Base-by-base conservation (phyloP, 2,888 invertebrate genomes). In the Isoperla grammatica region DNA sequence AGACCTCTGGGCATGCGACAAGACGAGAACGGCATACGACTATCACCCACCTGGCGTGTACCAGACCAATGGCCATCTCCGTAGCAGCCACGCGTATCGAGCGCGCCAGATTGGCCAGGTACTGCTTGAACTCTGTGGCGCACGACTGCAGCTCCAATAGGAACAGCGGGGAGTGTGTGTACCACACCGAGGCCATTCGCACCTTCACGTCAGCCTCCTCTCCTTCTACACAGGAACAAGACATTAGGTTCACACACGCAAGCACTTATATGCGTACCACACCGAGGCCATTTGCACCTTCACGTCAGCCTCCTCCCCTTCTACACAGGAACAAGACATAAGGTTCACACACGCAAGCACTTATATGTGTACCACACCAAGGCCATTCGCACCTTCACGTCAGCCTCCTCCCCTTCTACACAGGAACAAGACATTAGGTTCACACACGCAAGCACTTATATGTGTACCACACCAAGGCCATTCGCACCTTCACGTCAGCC, bases 181-280 rank as follows among this genome's bases (percentile, higher is more conserved):
- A 96, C 83, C 92, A 92, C 60, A 96, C 88, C 39, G 93, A 90
- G 1, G 93, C 94, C 84, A 95, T 89, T 69, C 86, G 79, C 65
- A 87, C 70, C 69, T 75, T 71, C 15, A 78, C 69, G 58, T 74
- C 71, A 5, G 74, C 74, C 9, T 67, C 65, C 60, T 73, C 73
- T 4, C 15, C 15, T n/a, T 53, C 53, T 53, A 20, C 29, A 8
- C 29, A 29, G 8, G n/a, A 49, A 20, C 5, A 20, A 45, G 2
- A 45, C 45, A 45, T 15, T 17, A 11, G 17, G 4, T 15, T 29
- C 8, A 29, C 5, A 29, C 29, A 29, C 29, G 29, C n/a, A n/a
- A n/a, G n/a, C n/a, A n/a, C n/a, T n/a, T n/a, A n/a, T 97, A 96
- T 2, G 91, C 91, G 77, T 95, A 96, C 83, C 92, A 92, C 60